A percentile compares a stretch with the other conserved stretches of the same genome.
phyloP scores from a whole-genome alignment of 2,797 vertebrate species.

The Micrastur ruficollis region DNA sequence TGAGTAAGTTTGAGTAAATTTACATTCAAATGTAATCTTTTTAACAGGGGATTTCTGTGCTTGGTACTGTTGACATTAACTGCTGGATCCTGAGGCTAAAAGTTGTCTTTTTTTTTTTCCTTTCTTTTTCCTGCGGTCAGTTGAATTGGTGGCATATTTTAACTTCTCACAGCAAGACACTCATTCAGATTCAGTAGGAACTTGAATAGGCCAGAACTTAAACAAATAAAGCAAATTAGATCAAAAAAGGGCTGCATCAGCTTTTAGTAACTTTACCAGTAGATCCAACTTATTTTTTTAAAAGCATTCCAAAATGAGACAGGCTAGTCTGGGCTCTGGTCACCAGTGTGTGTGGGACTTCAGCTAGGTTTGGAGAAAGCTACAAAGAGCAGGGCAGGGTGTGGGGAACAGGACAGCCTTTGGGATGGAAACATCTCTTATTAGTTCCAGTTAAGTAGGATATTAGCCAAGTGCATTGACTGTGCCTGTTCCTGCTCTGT shows the following conservation, averaged over 20 bases:
- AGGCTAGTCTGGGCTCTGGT: not conserved
- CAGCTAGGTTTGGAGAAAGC: not conserved
- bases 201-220: not conserved
- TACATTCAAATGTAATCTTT: not conserved
- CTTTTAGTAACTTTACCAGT: not conserved
- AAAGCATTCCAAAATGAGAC: not conserved
- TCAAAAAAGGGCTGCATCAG: not conserved
- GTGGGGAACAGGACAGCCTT: not conserved
- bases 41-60: not conserved
- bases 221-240: not conserved
- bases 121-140: not conserved
- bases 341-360: not conserved
- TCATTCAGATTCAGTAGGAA: not conserved
- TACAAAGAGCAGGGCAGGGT: not conserved
- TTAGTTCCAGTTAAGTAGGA: not conserved
- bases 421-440: not conserved
- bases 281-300: not conserved
- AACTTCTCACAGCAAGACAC: not conserved
- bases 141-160: not conserved
- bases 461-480: not conserved
- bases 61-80: not conserved
- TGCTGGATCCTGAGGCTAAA: not conserved
- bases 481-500: not conserved
- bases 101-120: not conserved
- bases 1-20: not conserved